Evolutionary conservation across 2,113 vertebrate species (phyloP), one percentile per base, ranked within the genome.

Genomic region (Actinemys pallida): DNA sequence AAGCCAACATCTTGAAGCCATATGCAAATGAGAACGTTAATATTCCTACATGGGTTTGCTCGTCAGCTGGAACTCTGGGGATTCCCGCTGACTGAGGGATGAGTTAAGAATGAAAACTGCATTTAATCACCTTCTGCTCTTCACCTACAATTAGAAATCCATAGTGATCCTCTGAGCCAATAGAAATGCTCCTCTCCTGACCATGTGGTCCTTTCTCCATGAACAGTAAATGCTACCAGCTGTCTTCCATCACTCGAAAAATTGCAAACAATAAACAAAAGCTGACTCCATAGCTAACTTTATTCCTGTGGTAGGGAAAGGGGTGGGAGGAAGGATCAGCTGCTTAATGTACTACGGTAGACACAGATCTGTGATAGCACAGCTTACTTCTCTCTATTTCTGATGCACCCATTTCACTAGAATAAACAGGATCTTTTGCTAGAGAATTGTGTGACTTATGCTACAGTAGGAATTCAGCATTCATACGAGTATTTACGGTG

Each of bases 231-330:
- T 87, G 95, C 83, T 90, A 90, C 78, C 96, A 97, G 95, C 95
- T 97, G 97, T 94, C 90, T 97, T 93, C 90, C 95, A 92, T 97
- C 96, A 89, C 81, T 65, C 50, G 94, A 89, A 96, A 96, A 97
- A 96, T 89, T 96, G 93, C 72, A 87, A 95, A 84, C 93, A 82
- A 97, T 94, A 97, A 97, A 97, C 94, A 97, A 93, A 92, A 12
- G 29, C 86, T 81, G 95, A 91, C 84, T 87, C 84, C 45, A 65
- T 90, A 93, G 84, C 80, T 78, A 89, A 83, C 39, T 90, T 84
- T 96, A 50, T 83, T 93, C 90, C 90, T 94, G 89, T 52, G 76
- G 54, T 85, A 83, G 86, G 90, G 80, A 92, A 59, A 88, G 47
- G 45, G 27, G 35, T 59, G 47, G 49, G 24, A 25, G 45, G 69